These are phyloP conservation scores for Cyclopterus lumpus DNA, from an alignment of 2,797 vertebrate species.

Conservation along the genomic window DNA sequence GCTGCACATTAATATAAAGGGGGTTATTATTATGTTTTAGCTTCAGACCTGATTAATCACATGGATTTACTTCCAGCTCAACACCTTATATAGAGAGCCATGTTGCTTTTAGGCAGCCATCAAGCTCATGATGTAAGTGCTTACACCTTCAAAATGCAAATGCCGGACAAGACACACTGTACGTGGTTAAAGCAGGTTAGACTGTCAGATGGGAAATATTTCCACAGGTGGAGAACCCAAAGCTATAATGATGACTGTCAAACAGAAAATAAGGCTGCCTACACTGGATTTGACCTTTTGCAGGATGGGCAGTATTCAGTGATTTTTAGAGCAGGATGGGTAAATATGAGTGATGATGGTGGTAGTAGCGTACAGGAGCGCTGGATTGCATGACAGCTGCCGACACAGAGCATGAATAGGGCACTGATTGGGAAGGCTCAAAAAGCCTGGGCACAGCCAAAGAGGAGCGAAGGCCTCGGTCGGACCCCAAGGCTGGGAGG, in stretches of 20 bases:
- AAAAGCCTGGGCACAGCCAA: slow-evolving; percentile 32
- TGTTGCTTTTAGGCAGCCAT: slow-evolving; percentile 65
- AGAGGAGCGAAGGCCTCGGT: slow-evolving; percentile 56
- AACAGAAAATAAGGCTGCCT: slow-evolving; percentile 43
- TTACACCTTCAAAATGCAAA: slow-evolving; percentile 74
- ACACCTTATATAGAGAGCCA: slow-evolving; percentile 64
- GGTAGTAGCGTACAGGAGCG: neutral
- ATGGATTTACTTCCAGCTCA: slow-evolving; percentile 78
- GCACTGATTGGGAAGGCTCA: slow-evolving; percentile 40
- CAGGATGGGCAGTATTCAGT: slow-evolving; percentile 22
- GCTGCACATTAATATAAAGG: slow-evolving; percentile 84
- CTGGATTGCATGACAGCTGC: slow-evolving; percentile 27
- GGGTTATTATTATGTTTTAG: slow-evolving; percentile 86
- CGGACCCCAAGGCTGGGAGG: slow-evolving; percentile 65
- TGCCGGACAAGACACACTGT: slow-evolving; percentile 57
- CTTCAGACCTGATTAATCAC: slow-evolving; percentile 84
- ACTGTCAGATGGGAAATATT: slow-evolving; percentile 51
- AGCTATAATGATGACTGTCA: slow-evolving; percentile 53
- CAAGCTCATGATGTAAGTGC: slow-evolving; percentile 63
- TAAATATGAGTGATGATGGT: slow-evolving; percentile 30
- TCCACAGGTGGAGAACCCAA: slow-evolving; percentile 36
- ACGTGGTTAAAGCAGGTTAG: slow-evolving; percentile 48
- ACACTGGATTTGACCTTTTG: slow-evolving; percentile 40
- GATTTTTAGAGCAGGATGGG: slow-evolving; percentile 21
- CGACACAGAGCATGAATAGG: slow-evolving; percentile 14